Conservation (phyloP, 2,113 vertebrate genomes). For the Ginglymostoma cirratum region DNA sequence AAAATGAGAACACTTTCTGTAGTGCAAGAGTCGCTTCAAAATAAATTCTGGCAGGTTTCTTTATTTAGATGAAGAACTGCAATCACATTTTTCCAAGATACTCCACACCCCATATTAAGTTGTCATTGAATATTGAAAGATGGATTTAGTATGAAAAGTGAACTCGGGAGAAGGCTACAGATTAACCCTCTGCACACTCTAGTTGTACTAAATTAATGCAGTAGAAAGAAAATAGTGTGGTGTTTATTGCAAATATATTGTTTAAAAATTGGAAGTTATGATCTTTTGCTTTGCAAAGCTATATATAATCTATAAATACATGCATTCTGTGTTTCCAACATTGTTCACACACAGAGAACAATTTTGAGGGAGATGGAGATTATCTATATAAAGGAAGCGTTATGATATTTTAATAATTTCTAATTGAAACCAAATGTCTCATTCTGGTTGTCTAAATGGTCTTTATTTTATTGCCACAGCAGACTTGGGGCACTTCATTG, state of each 20-base stretch:
- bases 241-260: background rate
- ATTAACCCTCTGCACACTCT: background rate
- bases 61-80: background rate
- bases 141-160: background rate
- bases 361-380: background rate
- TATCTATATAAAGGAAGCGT: background rate
- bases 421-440: background rate
- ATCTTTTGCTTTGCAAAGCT: background rate
- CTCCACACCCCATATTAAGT: background rate
- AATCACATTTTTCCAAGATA: background rate
- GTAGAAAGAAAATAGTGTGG: background rate
- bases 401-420: background rate
- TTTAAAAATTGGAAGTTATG: background rate
- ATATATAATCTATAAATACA: background rate
- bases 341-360: background rate
- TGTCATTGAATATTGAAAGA: background rate
- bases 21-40: too few relatives aligned
- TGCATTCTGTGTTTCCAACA: background rate
- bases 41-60: background rate
- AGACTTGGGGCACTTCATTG: background rate
- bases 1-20: background rate
- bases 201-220: background rate
- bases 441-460: background rate
- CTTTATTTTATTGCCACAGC: background rate
- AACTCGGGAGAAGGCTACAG: background rate